These are phyloP conservation scores for Tylochromis polylepis DNA, from an alignment of 2,113 vertebrate genomes.

Conservation along the genomic window DNA sequence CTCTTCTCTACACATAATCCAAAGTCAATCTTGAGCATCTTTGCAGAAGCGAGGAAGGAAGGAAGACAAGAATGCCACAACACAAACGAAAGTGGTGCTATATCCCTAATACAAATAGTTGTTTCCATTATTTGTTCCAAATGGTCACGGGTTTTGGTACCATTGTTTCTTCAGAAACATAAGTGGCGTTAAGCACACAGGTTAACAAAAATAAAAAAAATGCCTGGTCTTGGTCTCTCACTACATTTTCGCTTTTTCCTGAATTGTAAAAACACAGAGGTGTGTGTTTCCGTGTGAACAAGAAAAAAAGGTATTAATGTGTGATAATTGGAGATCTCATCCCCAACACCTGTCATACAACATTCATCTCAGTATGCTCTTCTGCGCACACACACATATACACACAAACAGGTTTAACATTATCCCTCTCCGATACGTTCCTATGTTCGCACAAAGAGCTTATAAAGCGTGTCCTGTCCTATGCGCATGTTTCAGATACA, in stretches of 20 bases:
- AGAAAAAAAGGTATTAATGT: slow-evolving; percentile 81
- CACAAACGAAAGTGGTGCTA: not conserved
- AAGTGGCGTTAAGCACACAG: not conserved
- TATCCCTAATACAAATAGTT: not conserved
- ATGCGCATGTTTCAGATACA: slow-evolving; percentile 14
- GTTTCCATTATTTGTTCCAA: not conserved
- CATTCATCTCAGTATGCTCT: slow-evolving; percentile 53
- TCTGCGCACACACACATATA: not conserved
- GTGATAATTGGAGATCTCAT: slow-evolving; percentile 80
- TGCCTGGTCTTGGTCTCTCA: not conserved
- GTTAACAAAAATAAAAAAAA: not conserved
- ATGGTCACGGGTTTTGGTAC: not conserved
- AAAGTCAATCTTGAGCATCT: not conserved
- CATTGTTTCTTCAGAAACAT: not conserved
- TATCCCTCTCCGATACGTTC: slow-evolving; percentile 46
- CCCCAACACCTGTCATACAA: slow-evolving; percentile 46
- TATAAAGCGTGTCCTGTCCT: slow-evolving; percentile 17
- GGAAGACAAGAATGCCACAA: not conserved
- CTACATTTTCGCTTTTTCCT: not conserved
- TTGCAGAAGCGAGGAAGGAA: not conserved
- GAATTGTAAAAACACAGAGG: not conserved
- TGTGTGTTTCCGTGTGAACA: slow-evolving; percentile 83
- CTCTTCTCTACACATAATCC: not conserved
- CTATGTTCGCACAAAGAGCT: slow-evolving; percentile 37
- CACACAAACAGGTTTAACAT: slow-evolving; percentile 23